Percentiles rank a stretch among this genome's conserved stretches.
Conservation (phyloP, 1,140 invertebrate species). For the Zaprionus nigranus region DNA sequence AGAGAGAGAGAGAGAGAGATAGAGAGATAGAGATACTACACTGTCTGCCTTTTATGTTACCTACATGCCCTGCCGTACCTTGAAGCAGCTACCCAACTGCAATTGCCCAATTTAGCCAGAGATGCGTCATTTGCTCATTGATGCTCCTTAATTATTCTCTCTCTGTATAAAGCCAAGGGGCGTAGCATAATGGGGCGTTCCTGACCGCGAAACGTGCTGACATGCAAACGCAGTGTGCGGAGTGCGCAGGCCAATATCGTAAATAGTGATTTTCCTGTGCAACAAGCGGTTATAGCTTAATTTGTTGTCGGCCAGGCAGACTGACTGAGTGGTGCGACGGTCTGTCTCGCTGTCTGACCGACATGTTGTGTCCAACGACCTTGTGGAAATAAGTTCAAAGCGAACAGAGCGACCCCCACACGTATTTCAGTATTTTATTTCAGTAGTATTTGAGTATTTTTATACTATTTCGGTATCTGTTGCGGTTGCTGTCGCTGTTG, state of each 20-base stretch:
- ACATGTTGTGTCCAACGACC: slow-evolving; percentile 60
- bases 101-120: not conserved
- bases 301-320: slow-evolving; percentile 56
- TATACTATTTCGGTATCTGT: slow-evolving; percentile 9
- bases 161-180: slow-evolving; percentile 27
- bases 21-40: too few species aligned
- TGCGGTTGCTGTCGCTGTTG: not conserved
- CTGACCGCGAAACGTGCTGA: slow-evolving; percentile 74
- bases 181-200: slow-evolving; percentile 32
- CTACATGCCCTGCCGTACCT: too few species aligned
- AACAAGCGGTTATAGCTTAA: slow-evolving; percentile 78
- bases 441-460: slow-evolving; percentile 8
- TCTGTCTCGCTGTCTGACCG: slow-evolving; percentile 17
- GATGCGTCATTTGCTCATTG: not conserved
- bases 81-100: not conserved
- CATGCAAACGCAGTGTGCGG: slow-evolving; percentile 50
- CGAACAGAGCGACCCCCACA: slow-evolving; percentile 78
- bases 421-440: slow-evolving; percentile 8
- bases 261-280: slow-evolving; percentile 72
- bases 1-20: too few species aligned
- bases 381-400: slow-evolving; percentile 81
- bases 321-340: not conserved
- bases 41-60: too few species aligned
- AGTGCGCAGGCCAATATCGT: slow-evolving; percentile 15
- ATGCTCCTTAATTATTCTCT: slow-evolving; percentile 32